Evolutionary conservation across 2,888 invertebrate genomes (phyloP), one percentile per base, ranked within the genome.

Genomic region (Notocelia uddmanniana): DNA sequence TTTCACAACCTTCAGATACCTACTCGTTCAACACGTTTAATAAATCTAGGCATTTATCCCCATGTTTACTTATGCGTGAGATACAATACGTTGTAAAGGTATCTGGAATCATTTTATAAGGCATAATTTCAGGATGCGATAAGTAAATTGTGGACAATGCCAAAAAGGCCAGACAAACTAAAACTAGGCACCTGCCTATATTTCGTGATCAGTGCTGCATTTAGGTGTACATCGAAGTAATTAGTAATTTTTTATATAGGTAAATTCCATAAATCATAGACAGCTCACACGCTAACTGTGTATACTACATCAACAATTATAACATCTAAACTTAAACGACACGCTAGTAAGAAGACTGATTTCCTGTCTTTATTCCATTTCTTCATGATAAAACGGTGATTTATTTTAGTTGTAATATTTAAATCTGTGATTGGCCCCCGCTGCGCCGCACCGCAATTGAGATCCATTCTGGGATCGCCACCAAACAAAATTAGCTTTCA

Each of bases 361-460:
- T 50, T 11, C 50, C 18, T 48, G 19, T 19, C 50, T 50, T 50
- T 19, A 18, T 50, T 50, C 10, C 2, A 50, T 50, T 48, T 18
- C 48, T 8, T 50, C 18, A 10, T 18, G 8, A 31, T 18, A 13
- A 21, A 23, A 1, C 54, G 23, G 26, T 21, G 13, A 19, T 19
- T 21, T 18, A 34, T 19, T 37, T 19, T 21, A 58, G n/a, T 15
- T 59, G n/a, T 23, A 11, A 8, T 23, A 45, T 59, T 59, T 59
- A 59, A 45, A 60, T 45, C 45, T 26, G 41, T 60, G 60, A n/a
- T 45, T n/a, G 21, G 21, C 60, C 21, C 59, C 37, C 59, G 37
- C 59, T 37, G 59, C 41, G 59, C 15, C 15, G 13, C 21, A 19
- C 59, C 45, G 13, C 18, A 18, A 5, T 6, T 10, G 26, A 11